Percentiles rank a stretch among this genome's conserved stretches.
These are phyloP conservation scores for Tholera decimalis DNA, from an alignment of 2,888 invertebrate species.

Conservation along the genomic window DNA sequence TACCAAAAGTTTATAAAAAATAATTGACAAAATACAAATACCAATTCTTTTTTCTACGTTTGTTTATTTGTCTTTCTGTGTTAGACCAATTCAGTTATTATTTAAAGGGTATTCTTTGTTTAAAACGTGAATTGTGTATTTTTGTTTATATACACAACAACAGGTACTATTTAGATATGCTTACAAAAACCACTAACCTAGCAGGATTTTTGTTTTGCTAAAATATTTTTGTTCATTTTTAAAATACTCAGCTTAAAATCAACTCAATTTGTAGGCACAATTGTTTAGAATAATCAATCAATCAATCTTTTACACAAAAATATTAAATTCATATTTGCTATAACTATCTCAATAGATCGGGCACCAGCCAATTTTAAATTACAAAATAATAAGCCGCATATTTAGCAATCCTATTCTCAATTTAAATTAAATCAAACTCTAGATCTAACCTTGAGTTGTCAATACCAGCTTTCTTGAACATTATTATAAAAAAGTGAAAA, in stretches of 20 bases:
- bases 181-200: background rate
- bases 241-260: background rate
- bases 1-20: no score
- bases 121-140: no score
- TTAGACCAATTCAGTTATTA: no score
- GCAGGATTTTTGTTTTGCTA: background rate
- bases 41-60: no score
- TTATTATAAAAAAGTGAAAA: conserved; percentile 42
- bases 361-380: conserved; percentile 10
- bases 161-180: background rate
- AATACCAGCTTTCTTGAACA: conserved; percentile 39
- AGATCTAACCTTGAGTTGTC: conserved; percentile 49
- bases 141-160: background rate
- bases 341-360: background rate
- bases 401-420: conserved; percentile 11
- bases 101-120: no score
- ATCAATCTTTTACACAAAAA: no score
- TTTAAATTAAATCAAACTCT: conserved; percentile 39
- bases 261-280: background rate
- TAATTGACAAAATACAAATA: no score
- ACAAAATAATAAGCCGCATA: background rate
- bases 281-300: no score
- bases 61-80: no score
- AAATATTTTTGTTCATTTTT: background rate
- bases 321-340: background rate